Evolutionary conservation across 1,140 invertebrate genomes (phyloP), one percentile per base, ranked within the genome.

Genomic region (Panagrolaimus sp.): DNA sequence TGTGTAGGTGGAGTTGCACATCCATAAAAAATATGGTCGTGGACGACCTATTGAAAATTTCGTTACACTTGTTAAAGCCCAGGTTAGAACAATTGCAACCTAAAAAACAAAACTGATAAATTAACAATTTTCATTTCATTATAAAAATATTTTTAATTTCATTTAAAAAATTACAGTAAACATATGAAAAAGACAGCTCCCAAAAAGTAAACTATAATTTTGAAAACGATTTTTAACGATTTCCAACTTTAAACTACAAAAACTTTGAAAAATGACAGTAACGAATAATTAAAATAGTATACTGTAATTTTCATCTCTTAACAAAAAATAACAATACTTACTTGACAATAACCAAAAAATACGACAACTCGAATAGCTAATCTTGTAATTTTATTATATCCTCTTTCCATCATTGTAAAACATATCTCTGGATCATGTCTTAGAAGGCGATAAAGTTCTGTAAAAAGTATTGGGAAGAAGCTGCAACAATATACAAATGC

Each of bases 1-100:
- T 5, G 66, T 47, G 68, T 83, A 38, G 2, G 31, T 73, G 14
- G 51, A 27, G 9, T 57, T 57, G n/a, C 51, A 57, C 20, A 27
- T 27, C 27, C 20, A 20, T 11, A 57, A 16, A 27, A 57, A 57
- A 57, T 57, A 16, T 2, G 51, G 51, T 20, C 51, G 11, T 27
- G 27, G 27, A 25, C 51, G 51, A 27, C 51, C 51, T 5, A 57
- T 27, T 8, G 51, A 57, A 27, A 57, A 57, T 13, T 57, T 57
- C 27, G 51, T 57, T 57, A 57, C 27, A 20, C 14, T 57, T 25
- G 51, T 57, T 13, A 57, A 16, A 16, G 11, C 27, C 51, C 51
- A 57, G 11, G 51, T 57, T 9, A 57, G 20, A 1, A 27, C 27
- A 4, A 57, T 25, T 25, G 51, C 51, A 27, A 57, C 20, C 51